Evolutionary conservation across 2,888 invertebrate species (phyloP).

Genomic region (Pseudococcus viburni): DNA sequence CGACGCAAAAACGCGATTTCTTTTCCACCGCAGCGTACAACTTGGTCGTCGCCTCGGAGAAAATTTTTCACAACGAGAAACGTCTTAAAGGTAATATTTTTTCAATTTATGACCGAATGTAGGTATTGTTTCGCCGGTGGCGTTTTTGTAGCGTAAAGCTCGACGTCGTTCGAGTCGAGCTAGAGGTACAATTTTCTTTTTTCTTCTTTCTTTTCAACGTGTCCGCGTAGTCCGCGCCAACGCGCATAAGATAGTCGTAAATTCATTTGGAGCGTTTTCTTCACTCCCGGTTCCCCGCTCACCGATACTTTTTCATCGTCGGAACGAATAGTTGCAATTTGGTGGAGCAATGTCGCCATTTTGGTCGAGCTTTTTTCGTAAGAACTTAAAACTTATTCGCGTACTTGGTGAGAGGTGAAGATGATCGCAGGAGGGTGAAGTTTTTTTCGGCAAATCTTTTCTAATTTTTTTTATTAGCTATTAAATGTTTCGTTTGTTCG

Average conservation of each 20-base stretch:
- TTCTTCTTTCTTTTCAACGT: neutral
- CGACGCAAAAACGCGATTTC: neutral
- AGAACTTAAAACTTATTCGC: too few species aligned
- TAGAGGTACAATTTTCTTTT: neutral
- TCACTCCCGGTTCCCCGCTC: too few species aligned
- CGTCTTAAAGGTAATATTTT: conserved; percentile 21
- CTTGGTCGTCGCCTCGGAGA: neutral
- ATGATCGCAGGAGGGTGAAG: too few species aligned
- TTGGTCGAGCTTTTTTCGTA: too few species aligned
- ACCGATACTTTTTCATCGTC: too few species aligned
- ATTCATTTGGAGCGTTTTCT: neutral
- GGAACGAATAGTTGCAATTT: too few species aligned
- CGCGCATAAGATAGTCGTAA: conserved; percentile 8
- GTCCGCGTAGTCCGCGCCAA: neutral
- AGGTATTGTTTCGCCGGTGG: conserved; percentile 9
- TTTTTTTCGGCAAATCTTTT: too few species aligned
- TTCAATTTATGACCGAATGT: conserved; percentile 13
- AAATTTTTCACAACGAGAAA: neutral
- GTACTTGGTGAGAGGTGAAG: too few species aligned
- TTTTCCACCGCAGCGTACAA: neutral
- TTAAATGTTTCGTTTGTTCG: too few species aligned
- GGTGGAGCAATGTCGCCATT: too few species aligned
- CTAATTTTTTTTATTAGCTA: too few species aligned
- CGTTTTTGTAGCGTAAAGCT: neutral
- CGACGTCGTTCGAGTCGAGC: neutral